phyloP scores from a whole-genome alignment of 1,140 invertebrate genomes.

The Ptiloglossa arizonensis region DNA sequence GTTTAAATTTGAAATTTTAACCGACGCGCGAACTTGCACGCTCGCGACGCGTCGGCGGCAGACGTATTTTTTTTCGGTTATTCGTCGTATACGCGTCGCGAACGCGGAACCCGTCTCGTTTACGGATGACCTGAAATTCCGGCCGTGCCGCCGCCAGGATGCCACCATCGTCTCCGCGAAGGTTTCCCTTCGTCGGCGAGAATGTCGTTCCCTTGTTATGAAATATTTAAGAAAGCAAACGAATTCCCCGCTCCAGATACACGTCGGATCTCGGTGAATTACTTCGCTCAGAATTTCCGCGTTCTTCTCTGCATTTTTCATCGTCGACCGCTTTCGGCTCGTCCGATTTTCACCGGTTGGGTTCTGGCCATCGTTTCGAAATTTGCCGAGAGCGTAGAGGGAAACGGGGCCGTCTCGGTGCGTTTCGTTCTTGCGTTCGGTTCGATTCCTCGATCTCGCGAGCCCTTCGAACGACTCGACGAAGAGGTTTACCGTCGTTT shows the following conservation, averaged over 20 bases:
- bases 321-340: not conserved
- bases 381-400: too few relatives aligned
- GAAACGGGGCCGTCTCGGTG: too few relatives aligned
- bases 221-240: constrained; percentile 24
- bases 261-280: not conserved
- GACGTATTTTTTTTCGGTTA: not conserved
- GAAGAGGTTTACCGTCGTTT: too few relatives aligned
- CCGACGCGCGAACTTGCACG: not conserved
- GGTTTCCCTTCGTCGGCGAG: not conserved
- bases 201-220: not conserved
- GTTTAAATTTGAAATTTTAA: constrained; percentile 8
- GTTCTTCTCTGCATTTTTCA: not conserved
- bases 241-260: not conserved
- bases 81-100: not conserved
- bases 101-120: not conserved
- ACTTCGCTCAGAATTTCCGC: not conserved
- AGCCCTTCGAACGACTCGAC: too few relatives aligned
- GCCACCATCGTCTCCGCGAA: not conserved
- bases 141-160: not conserved
- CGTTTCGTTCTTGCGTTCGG: too few relatives aligned
- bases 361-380: too few relatives aligned
- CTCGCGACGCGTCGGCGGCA: not conserved
- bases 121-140: not conserved
- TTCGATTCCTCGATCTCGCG: too few relatives aligned
- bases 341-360: not conserved